These are phyloP conservation scores for Lipophrys pholis DNA, from an alignment of 2,113 vertebrate genomes.

Conservation along the genomic window DNA sequence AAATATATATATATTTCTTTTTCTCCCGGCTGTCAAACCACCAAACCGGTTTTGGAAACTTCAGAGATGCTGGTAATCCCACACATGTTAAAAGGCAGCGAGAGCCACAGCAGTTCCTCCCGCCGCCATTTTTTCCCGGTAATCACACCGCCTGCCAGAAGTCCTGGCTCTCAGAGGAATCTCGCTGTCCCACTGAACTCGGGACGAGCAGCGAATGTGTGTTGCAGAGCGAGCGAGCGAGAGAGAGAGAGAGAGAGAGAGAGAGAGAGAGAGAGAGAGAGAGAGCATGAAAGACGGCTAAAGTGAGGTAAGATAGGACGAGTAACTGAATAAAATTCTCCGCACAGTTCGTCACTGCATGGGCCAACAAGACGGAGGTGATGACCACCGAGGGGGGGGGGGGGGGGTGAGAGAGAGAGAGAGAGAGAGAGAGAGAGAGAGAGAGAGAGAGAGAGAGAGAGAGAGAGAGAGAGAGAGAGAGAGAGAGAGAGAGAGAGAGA, in stretches of 20 bases:
- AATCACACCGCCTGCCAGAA: slow-evolving; percentile 52
- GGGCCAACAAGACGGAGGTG: slow-evolving; percentile 37
- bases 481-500: no score
- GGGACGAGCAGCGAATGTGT: slow-evolving; percentile 38
- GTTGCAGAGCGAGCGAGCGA: neutral
- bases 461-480: no score
- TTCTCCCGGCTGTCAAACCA: no score
- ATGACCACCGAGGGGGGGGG: slow-evolving; percentile 31
- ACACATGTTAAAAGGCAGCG: slow-evolving; percentile 39
- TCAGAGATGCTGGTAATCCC: slow-evolving; percentile 47
- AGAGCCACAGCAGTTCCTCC: slow-evolving; percentile 14
- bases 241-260: slow-evolving; percentile 17
- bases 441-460: no score
- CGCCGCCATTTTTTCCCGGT: slow-evolving; percentile 45
- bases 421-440: no score
- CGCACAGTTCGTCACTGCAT: slow-evolving; percentile 2
- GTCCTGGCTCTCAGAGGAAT: slow-evolving; percentile 66
- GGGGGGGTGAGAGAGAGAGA: no score
- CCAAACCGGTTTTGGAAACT: slow-evolving; percentile 4
- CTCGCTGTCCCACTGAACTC: slow-evolving; percentile 76
- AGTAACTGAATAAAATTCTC: neutral
- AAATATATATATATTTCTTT: no score
- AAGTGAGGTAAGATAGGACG: neutral
- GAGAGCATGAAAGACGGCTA: no score
- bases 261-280: slow-evolving; percentile 1